Evolutionary conservation across 2,888 invertebrate species (phyloP), one percentile per base, ranked within the genome.

Genomic region (Drosophila lacicola): DNA sequence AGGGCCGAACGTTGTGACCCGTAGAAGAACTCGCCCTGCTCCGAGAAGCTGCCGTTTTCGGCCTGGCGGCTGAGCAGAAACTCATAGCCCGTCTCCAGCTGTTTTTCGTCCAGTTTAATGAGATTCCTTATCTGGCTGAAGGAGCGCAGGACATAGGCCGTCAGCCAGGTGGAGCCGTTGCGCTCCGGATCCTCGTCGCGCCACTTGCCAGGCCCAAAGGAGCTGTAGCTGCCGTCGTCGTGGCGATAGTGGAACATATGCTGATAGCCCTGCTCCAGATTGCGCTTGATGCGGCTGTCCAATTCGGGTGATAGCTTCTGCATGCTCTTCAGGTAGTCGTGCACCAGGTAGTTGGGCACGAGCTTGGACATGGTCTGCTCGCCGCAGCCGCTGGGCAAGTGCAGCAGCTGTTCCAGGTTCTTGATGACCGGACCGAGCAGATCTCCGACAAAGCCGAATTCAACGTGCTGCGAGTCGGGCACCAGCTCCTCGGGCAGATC

Each of bases 251-350:
- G 96, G 91, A 99, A 93, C 90, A 99, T 96, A 64, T 97, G 94
- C 91, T 99, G 99, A 92, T 98, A 99, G 10, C 98, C 98, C 21
- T 94, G 94, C 84, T 98, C 97, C 90, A 98, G 95, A 74, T 93
- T 92, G 17, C 85, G 88, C 25, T 93, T 90, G 0, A 93, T 93
- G 86, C 95, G 95, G 2, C 93, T 93, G 86, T 95, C 93, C 51
- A 97, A 93, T 0, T 94, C 94, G 36, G 94, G 94, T 0, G 95
- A 95, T 36, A 96, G 90, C 86, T 96, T 95, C 94, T 74, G 93
- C 93, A 93, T 93, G 74, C 57, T 72, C 81, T 95, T 95, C 51
- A 99, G 93, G 90, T 99, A 98, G 88, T 97, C 95, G 13, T 97
- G 93, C 21, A 98, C 94, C 39, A 94, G 94, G 50, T 95, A 93